A percentile compares a stretch with the other conserved stretches of the same genome.
phyloP scores from a whole-genome alignment of 1,140 invertebrate genomes.

The Drosophila subobscura region DNA sequence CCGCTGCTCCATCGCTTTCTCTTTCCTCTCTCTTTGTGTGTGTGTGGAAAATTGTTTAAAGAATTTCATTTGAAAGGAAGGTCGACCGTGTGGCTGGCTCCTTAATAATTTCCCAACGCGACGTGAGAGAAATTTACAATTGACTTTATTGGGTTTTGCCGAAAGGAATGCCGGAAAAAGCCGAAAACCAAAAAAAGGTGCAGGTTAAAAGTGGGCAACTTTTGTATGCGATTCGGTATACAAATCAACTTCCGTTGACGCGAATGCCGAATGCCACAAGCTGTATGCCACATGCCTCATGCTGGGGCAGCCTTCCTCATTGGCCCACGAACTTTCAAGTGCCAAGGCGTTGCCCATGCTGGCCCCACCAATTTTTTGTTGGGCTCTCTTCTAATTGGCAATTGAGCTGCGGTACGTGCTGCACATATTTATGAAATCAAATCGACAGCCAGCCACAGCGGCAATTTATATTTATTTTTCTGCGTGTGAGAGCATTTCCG shows the following conservation, averaged over 20 bases:
- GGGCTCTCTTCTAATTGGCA: constrained; percentile 76
- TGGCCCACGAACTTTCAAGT: constrained; percentile 56
- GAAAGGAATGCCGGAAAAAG: background rate
- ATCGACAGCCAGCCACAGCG: constrained; percentile 32
- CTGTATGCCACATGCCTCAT: constrained; percentile 12
- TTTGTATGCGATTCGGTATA: constrained; percentile 63
- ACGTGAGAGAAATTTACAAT: constrained; percentile 70
- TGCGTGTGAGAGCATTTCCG: constrained; percentile 63
- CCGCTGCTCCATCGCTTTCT: background rate
- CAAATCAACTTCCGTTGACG: constrained; percentile 77
- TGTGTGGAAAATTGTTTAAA: constrained; percentile 58
- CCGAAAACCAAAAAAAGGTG: constrained; percentile 5
- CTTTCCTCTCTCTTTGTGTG: background rate
- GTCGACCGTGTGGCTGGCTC: constrained; percentile 28
- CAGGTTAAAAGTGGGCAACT: constrained; percentile 50
- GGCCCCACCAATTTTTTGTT: constrained; percentile 16
- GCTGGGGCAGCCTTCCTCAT: constrained; percentile 16
- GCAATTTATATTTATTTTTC: constrained; percentile 74
- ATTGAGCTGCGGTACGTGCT: constrained; percentile 82
- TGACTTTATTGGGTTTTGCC: constrained; percentile 58
- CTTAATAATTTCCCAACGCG: constrained; percentile 65
- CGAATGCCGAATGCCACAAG: background rate
- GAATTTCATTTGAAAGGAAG: constrained; percentile 52
- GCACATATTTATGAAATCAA: constrained; percentile 77
- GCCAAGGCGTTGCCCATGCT: constrained; percentile 38